Conservation (phyloP, 1,140 invertebrate genomes). For the Chrysomallon squamiferum region DNA sequence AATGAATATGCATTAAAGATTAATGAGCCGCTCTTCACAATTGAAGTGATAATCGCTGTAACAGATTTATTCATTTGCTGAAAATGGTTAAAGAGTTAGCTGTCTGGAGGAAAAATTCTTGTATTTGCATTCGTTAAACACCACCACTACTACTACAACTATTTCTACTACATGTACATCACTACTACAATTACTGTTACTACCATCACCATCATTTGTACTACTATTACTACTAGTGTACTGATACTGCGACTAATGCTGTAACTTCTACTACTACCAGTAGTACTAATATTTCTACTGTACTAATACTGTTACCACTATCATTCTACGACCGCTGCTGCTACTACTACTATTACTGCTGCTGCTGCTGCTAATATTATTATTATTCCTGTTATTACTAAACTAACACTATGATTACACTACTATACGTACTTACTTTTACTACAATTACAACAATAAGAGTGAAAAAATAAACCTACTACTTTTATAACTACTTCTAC, state of each 20-base stretch:
- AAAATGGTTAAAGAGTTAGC: too few relatives aligned
- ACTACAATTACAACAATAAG: not conserved
- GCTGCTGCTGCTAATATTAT: not conserved
- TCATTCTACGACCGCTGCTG: not conserved
- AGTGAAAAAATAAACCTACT: not conserved
- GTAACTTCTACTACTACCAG: not conserved
- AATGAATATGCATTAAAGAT: not conserved
- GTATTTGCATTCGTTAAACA: too few relatives aligned
- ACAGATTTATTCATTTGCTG: too few relatives aligned
- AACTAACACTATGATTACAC: too few relatives aligned
- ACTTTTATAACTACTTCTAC: conserved; percentile 3
- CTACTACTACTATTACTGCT: not conserved
- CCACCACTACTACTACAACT: not conserved
- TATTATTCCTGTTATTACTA: too few relatives aligned
- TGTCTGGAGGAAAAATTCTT: too few relatives aligned
- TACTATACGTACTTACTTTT: not conserved
- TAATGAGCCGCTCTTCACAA: too few relatives aligned
- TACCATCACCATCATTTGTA: not conserved
- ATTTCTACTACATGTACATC: not conserved
- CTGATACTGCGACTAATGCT: not conserved
- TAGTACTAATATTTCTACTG: not conserved
- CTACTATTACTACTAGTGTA: not conserved
- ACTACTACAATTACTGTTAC: not conserved
- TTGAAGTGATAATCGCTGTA: too few relatives aligned
- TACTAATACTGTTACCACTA: not conserved